Base-by-base conservation (phyloP, 2,797 vertebrate species). In the Anabas testudineus region DNA sequence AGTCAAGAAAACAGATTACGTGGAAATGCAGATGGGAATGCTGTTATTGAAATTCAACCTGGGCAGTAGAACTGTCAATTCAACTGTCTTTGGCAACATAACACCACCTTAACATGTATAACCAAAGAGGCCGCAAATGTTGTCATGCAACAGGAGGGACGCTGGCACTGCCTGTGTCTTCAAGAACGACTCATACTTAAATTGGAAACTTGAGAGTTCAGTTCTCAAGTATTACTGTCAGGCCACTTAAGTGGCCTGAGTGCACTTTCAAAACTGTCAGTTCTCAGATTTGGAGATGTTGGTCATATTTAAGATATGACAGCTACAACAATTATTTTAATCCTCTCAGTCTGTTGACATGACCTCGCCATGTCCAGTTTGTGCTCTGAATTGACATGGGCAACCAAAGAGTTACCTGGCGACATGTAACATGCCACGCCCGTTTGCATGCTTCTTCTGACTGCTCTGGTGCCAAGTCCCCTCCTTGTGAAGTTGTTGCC, bases 401-500 rank as follows among this genome's bases (percentile, higher is more conserved):
- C 36, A 59, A 78, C 72, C 64, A 54, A 57, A 72, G 51, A n/a
- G 80, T 87, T 85, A 68, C 83, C 71, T 62, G 78, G 80, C 71
- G 85, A 86, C 76, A 42, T 39, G 2, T 24, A 74, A 78, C 73
- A 64, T 15, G 73, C 83, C 85, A 74, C 65, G 21, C 81, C 84
- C 69, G 52, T 82, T 87, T 74, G 78, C 84, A 74, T 76, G 81
- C 61, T 74, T 87, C 63, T 45, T 46, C 46, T 24, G 42, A 37
- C 41, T 46, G 65, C 64, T 58, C 24, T 1, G 21, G 13, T 49
- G 36, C 15, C 7, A 2, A 3, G 62, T 68, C 37, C 62, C 49
- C 67, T 76, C 64, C 71, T 56, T 58, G 61, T 54, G 75, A 72
- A 76, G 78, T 79, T 37, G 70, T 87, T 88, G 81, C 87, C 81